phyloP scores from a whole-genome alignment of 2,113 vertebrate genomes.

The Megaceryle torquata region DNA sequence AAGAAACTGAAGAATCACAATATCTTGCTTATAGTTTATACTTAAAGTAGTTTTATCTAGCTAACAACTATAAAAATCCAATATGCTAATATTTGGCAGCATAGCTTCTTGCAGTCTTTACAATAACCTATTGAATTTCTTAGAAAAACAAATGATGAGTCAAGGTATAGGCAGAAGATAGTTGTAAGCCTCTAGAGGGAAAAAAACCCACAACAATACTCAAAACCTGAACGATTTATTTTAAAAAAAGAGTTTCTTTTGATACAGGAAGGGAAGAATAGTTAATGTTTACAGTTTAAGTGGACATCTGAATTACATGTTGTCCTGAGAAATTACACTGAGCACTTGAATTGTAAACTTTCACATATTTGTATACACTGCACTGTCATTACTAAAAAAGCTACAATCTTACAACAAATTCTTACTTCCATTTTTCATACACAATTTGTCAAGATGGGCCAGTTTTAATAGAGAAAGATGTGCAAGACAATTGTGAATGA shows the following conservation, averaged over 20 bases:
- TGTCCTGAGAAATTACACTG: neutral
- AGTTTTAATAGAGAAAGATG: neutral
- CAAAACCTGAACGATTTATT: neutral
- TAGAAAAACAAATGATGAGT: neutral
- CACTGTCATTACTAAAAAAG: neutral
- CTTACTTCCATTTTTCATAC: neutral
- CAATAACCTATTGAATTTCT: neutral
- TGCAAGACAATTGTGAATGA: neutral
- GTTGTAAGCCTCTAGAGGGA: neutral
- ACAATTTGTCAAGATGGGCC: neutral
- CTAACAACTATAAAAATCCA: neutral
- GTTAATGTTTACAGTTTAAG: neutral
- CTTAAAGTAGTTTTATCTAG: neutral
- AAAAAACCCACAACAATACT: neutral
- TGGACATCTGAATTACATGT: neutral
- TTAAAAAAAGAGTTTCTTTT: neutral
- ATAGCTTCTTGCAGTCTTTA: neutral
- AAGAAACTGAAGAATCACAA: neutral
- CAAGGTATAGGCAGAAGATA: neutral
- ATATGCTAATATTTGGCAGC: neutral
- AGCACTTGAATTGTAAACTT: neutral
- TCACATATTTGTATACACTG: accelerated
- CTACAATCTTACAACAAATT: neutral
- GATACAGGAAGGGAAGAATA: neutral
- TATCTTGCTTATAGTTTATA: neutral